phyloP scores from a whole-genome alignment of 2,113 vertebrate genomes.

The Camelus dromedarius region DNA sequence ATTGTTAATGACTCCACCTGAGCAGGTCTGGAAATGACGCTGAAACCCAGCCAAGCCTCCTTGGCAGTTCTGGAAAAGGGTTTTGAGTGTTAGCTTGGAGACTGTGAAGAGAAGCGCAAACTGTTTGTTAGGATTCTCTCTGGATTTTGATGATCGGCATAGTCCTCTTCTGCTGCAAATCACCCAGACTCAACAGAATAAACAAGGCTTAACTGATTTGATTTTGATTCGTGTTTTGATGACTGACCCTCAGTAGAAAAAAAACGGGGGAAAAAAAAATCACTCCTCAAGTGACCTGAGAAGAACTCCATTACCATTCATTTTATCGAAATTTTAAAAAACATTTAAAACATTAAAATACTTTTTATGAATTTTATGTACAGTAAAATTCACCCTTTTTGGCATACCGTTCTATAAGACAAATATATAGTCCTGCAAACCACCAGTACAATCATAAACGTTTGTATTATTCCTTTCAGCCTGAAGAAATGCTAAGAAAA shows the following conservation, averaged over 20 bases:
- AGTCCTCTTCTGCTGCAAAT: constrained; percentile 24
- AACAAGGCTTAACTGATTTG: constrained; percentile 53
- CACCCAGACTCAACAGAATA: constrained; percentile 19
- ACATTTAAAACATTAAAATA: not conserved
- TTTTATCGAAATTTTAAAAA: constrained; percentile 12
- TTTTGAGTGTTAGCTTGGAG: constrained; percentile 25
- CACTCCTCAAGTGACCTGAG: not conserved
- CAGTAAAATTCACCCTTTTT: not conserved
- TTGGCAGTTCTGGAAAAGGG: constrained; percentile 25
- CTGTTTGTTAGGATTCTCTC: constrained; percentile 25
- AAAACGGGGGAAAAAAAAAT: not conserved
- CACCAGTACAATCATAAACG: not conserved
- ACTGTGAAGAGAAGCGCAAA: constrained; percentile 15
- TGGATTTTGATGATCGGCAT: constrained; percentile 49
- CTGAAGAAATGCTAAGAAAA: not conserved
- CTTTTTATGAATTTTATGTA: not conserved
- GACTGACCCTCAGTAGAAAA: constrained; percentile 31
- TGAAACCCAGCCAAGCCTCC: constrained; percentile 54
- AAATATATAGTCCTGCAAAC: not conserved
- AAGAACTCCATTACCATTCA: not conserved
- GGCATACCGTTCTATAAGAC: not conserved
- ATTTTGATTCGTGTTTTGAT: constrained; percentile 33
- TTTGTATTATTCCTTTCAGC: not conserved
- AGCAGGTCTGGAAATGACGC: constrained; percentile 46
- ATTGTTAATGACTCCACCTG: constrained; percentile 49